These are phyloP conservation scores for Lathamus discolor DNA, from an alignment of 2,113 vertebrate species.

Conservation along the genomic window DNA sequence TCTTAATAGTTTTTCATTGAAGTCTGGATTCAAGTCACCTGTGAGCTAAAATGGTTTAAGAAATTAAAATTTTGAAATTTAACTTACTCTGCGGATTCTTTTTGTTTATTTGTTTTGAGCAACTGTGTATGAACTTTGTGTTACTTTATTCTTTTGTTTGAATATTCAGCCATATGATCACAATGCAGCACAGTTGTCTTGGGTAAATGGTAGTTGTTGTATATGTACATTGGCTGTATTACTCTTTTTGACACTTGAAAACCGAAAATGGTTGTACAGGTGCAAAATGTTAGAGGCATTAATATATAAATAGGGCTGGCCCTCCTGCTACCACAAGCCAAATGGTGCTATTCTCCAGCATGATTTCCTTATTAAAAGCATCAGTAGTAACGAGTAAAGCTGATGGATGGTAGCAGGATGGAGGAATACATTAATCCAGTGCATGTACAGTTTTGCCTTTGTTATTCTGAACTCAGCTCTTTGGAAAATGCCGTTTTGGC, in stretches of 20 bases:
- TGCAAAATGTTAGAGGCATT: neutral
- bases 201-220: neutral
- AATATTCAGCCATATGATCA: neutral
- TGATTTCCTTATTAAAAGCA: neutral
- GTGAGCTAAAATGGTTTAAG: neutral
- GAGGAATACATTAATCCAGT: neutral
- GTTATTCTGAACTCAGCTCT: neutral
- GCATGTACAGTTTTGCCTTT: neutral
- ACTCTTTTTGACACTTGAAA: neutral
- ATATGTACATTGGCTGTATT: neutral
- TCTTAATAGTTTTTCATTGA: neutral
- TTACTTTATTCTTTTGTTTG: neutral
- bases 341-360: neutral
- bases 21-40: neutral
- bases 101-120: neutral
- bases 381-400: neutral
- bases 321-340: neutral
- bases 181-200: neutral
- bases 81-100: neutral
- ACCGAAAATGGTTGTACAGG: neutral
- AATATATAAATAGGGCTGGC: neutral
- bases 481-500: neutral
- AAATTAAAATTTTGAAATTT: neutral
- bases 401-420: neutral
- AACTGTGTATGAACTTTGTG: neutral